Evolutionary conservation across 2,113 vertebrate genomes (phyloP), one percentile per base, ranked within the genome.

Genomic region (Montifringilla adamsi): DNA sequence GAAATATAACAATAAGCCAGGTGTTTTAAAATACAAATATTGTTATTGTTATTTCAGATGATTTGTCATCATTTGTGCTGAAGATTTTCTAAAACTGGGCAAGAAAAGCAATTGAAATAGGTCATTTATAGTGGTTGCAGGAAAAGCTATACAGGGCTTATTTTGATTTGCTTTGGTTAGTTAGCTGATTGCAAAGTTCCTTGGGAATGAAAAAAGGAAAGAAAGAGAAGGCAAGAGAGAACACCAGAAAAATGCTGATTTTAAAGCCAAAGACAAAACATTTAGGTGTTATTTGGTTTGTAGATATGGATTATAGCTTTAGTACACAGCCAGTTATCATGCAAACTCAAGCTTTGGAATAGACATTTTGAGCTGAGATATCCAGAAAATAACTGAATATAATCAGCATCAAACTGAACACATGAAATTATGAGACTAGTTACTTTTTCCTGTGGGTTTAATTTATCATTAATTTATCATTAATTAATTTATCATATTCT

Each of bases 261-360:
- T 74, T 72, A 76, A 87, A 47, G 14, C 26, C 49, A 77, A 35
- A 13, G 27, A n/a, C 20, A 69, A 80, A 75, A 68, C 0, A 64
- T 60, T 85, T 35, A 69, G 6, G 4, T 76, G 44, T 4, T 56
- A 9, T 37, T 80, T 7, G 39, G 19, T 55, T 55, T 68, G 1
- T 7, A 17, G 17, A 33, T 35, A 43, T 35, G 15, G 53, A 33
- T 60, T 70, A 59, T 24, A 33, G 2, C 11, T 37, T 53, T 64
- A 56, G 1, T 6, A 30, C 7, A 19, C 2, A 15, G 7, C 0
- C 22, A 70, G 15, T n/a, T 69, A 30, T 22, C 37, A 23, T 20
- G 24, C 3, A n/a, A 88, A 4, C 21, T 64, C 23, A 8, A 83
- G 41, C 7, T 75, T 63, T 27, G 50, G 58, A 83, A 31, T 1